Evolutionary conservation across 2,797 vertebrate genomes (phyloP).

Genomic region (Epinephelus coioides): DNA sequence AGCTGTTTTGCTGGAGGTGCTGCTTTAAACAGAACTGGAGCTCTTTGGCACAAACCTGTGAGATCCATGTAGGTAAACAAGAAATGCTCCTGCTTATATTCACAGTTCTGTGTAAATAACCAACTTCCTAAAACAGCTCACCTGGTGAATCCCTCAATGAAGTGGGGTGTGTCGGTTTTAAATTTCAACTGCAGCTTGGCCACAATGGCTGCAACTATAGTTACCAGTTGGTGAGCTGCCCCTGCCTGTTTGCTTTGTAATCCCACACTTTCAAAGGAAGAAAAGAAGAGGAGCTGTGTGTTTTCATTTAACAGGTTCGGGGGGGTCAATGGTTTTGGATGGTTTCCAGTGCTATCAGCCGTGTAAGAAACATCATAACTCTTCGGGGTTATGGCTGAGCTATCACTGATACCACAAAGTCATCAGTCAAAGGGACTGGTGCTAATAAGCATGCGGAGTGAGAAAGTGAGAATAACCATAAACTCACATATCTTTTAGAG

Average conservation of each 20-base stretch:
- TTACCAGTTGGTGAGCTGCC: constrained; percentile 39
- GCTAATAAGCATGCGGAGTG: constrained; percentile 12
- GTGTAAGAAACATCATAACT: constrained; percentile 52
- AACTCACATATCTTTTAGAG: constrained; percentile 15
- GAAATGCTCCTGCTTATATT: background rate
- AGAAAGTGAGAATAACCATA: constrained; percentile 33
- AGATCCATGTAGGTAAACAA: background rate
- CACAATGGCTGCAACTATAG: constrained; percentile 44
- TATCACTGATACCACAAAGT: constrained; percentile 40
- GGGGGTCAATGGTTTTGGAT: constrained; percentile 37
- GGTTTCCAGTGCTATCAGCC: constrained; percentile 54
- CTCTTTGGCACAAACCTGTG: constrained; percentile 6
- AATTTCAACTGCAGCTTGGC: constrained; percentile 53
- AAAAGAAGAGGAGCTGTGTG: constrained; percentile 47
- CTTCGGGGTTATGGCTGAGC: constrained; percentile 31
- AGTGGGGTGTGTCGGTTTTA: constrained; percentile 58
- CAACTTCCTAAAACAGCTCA: constrained; percentile 28
- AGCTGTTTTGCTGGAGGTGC: constrained; percentile 42
- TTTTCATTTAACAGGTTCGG: constrained; percentile 35
- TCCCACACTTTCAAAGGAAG: constrained; percentile 48
- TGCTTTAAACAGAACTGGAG: background rate
- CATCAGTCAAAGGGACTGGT: constrained; percentile 57
- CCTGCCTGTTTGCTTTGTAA: constrained; percentile 57
- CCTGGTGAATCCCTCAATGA: constrained; percentile 45
- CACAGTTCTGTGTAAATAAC: background rate